These are phyloP conservation scores for Scarus forsteni DNA, from an alignment of 2,797 vertebrate genomes.

Conservation along the genomic window DNA sequence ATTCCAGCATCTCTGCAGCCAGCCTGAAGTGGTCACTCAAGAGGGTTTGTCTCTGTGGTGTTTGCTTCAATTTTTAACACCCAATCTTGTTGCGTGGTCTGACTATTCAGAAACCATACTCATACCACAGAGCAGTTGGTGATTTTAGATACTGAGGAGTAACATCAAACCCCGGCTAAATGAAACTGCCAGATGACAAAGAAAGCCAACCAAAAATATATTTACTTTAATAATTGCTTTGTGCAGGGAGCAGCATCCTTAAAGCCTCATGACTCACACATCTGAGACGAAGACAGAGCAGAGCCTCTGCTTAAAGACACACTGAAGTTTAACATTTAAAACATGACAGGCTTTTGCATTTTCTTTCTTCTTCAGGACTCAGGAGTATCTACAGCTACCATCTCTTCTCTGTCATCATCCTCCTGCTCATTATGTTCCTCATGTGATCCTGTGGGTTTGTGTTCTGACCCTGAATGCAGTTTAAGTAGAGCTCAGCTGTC, in stretches of 20 bases:
- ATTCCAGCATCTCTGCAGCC: no score
- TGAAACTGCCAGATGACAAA: conserved; percentile 18
- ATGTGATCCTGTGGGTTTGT: conserved; percentile 71
- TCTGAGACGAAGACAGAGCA: background rate
- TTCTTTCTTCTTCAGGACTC: conserved; percentile 74
- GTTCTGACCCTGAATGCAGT: conserved; percentile 67
- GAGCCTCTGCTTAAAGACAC: background rate
- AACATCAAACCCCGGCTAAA: background rate
- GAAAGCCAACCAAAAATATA: conserved; percentile 12
- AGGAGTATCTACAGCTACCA: conserved; percentile 58
- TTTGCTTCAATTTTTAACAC: no score
- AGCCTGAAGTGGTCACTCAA: no score
- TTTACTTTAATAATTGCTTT: conserved; percentile 25
- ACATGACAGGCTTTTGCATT: background rate
- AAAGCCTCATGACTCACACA: conserved; percentile 9
- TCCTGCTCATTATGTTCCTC: conserved; percentile 62
- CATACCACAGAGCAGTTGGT: background rate
- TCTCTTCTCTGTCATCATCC: conserved; percentile 67
- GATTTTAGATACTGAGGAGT: conserved; percentile 1
- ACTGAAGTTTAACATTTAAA: background rate
- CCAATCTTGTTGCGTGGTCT: no score
- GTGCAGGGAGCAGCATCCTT: conserved; percentile 8
- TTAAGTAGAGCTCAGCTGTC: conserved; percentile 48
- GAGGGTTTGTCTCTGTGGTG: no score
- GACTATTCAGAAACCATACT: background rate